phyloP scores from a whole-genome alignment of 2,113 vertebrate genomes.

The Platysternon megacephalum region DNA sequence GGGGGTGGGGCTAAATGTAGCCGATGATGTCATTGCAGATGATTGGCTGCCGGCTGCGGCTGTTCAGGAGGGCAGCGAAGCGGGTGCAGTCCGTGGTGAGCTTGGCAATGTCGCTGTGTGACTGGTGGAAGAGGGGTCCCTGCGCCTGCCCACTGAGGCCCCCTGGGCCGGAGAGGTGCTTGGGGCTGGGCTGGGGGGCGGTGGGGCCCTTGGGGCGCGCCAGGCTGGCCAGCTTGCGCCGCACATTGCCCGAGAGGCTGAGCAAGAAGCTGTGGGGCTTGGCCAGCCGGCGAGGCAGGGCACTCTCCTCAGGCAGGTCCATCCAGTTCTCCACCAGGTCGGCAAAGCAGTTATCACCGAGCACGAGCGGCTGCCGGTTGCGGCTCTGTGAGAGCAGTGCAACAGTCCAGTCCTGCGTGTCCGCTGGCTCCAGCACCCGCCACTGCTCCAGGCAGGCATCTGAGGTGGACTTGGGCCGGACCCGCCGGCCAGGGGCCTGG shows the following conservation, averaged over 20 bases:
- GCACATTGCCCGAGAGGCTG: constrained; percentile 86
- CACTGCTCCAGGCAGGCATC: constrained; percentile 94
- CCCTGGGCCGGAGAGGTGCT: constrained; percentile 93
- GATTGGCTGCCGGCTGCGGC: constrained; percentile 95
- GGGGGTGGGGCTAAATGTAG: constrained; percentile 84
- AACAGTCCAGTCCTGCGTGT: constrained; percentile 91
- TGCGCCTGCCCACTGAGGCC: constrained; percentile 79
- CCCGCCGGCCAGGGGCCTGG: constrained; percentile 68
- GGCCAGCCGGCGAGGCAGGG: constrained; percentile 82
- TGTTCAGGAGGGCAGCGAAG: constrained; percentile 92
- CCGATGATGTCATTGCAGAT: constrained; percentile 95
- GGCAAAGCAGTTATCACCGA: constrained; percentile 98
- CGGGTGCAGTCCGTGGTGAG: constrained; percentile 86
- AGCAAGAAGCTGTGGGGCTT: constrained; percentile 90
- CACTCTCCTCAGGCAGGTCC: constrained; percentile 90
- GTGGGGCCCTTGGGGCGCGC: constrained; percentile 75
- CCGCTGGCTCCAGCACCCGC: constrained; percentile 86
- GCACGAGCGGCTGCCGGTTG: constrained; percentile 92
- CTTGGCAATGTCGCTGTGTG: constrained; percentile 88
- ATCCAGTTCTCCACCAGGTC: constrained; percentile 99
- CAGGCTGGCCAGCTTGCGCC: constrained; percentile 86
- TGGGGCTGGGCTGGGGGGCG: constrained; percentile 67
- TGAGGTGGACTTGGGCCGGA: constrained; percentile 93
- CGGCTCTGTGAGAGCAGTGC: constrained; percentile 91
- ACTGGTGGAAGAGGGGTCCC: constrained; percentile 90